Percentiles rank a stretch among this genome's conserved stretches.
Conservation (phyloP, 2,888 invertebrate species). For the Andrena chrysosceles region DNA sequence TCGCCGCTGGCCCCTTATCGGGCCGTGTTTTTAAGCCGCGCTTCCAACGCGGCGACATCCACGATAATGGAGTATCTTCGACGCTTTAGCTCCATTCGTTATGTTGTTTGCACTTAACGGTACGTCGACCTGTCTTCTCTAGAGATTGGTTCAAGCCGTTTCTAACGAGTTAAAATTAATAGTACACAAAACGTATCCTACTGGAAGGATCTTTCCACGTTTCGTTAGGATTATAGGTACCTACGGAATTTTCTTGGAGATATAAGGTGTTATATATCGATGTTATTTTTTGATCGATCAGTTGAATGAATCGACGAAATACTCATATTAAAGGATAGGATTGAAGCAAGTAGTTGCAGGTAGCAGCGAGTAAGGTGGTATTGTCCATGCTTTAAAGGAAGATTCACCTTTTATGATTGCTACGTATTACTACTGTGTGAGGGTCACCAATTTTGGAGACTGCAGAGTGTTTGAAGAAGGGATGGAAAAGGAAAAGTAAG, state of each 20-base stretch:
- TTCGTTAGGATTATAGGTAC: too few species aligned
- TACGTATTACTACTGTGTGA: not conserved
- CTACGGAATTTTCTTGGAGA: not conserved
- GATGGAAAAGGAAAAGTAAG: not conserved
- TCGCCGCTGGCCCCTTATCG: constrained; percentile 32
- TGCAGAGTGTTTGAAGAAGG: not conserved
- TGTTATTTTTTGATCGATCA: too few species aligned
- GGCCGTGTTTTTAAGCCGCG: constrained; percentile 39
- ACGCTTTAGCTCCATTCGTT: not conserved
- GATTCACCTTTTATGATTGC: not conserved
- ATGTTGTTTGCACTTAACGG: not conserved
- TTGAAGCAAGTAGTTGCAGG: too few species aligned
- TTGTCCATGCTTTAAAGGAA: not conserved
- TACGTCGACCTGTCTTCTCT: not conserved
- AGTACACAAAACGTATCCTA: too few species aligned
- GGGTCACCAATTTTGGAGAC: not conserved
- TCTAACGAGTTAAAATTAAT: not conserved
- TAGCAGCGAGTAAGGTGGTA: not conserved
- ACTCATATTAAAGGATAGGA: too few species aligned
- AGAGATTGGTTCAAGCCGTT: not conserved
- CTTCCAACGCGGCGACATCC: not conserved
- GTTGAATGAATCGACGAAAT: too few species aligned
- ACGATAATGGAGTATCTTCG: constrained; percentile 23
- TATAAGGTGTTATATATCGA: not conserved
- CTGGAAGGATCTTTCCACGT: too few species aligned